phyloP scores from a whole-genome alignment of 2,113 vertebrate species.

The Oreocharis arfaki region DNA sequence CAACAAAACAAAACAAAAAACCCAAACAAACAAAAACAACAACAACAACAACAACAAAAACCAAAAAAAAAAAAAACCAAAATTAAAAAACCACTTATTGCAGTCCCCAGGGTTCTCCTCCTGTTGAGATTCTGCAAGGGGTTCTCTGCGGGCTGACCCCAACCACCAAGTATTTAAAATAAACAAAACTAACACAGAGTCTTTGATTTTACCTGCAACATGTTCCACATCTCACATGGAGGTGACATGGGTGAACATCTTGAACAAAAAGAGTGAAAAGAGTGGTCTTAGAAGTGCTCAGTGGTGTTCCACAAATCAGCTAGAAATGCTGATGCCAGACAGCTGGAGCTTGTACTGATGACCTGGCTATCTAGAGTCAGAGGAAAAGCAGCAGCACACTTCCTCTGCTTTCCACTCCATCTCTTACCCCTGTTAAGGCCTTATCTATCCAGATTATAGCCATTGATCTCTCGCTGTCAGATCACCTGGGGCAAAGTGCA shows the following conservation, averaged over 20 bases:
- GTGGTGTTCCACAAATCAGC: background rate
- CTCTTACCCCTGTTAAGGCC: background rate
- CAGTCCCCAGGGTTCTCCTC: background rate
- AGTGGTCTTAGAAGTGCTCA: background rate
- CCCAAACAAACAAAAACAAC: no score
- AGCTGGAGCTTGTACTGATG: background rate
- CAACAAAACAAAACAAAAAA: no score
- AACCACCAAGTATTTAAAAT: background rate
- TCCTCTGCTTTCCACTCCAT: background rate
- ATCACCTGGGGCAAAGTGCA: background rate
- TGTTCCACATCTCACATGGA: background rate
- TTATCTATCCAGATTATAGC: background rate
- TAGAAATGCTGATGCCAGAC: background rate
- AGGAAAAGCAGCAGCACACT: background rate
- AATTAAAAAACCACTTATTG: accelerated
- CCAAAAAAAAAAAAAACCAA: no score
- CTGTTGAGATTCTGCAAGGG: background rate
- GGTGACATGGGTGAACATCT: background rate
- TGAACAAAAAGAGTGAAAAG: background rate
- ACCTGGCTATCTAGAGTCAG: background rate
- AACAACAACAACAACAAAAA: no score
- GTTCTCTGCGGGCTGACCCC: background rate
- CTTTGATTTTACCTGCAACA: background rate
- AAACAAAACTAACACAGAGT: background rate
- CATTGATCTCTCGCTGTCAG: background rate